Percentiles rank a stretch among this genome's conserved stretches.
These are phyloP conservation scores for Chouioia cunea DNA, from an alignment of 2,888 invertebrate genomes.

Conservation along the genomic window DNA sequence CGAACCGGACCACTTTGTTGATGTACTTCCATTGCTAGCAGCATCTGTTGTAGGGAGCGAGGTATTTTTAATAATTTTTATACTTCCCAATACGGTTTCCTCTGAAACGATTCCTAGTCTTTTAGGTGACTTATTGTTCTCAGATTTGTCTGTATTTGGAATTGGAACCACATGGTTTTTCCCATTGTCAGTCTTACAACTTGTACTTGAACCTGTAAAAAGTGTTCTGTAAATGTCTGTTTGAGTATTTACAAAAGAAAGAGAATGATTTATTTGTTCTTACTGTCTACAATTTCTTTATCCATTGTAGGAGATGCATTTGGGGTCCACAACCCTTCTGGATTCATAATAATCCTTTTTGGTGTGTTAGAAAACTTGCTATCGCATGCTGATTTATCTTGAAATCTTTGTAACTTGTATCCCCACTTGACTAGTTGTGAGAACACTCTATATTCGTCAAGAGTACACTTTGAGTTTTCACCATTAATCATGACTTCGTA, in stretches of 20 bases:
- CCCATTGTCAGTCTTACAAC: slow-evolving; percentile 18
- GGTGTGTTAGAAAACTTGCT: slow-evolving; percentile 50
- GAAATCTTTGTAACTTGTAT: slow-evolving; percentile 72
- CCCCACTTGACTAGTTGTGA: slow-evolving; percentile 73
- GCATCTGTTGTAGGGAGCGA: slow-evolving; percentile 9
- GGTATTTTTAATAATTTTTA: slow-evolving; percentile 55
- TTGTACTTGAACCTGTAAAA: slow-evolving; percentile 17
- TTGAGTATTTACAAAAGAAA: slow-evolving; percentile 8
- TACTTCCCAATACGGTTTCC: slow-evolving; percentile 58
- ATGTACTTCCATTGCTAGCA: not conserved
- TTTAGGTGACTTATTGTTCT: slow-evolving; percentile 39
- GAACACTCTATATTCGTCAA: slow-evolving; percentile 74
- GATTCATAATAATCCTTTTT: slow-evolving; percentile 62
- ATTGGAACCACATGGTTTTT: slow-evolving; percentile 31
- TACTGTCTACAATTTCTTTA: slow-evolving; percentile 37
- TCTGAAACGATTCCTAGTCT: slow-evolving; percentile 62
- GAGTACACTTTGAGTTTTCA: slow-evolving; percentile 61
- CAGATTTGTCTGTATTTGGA: slow-evolving; percentile 24
- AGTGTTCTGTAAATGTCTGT: not conserved
- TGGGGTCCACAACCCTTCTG: slow-evolving; percentile 60
- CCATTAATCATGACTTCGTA: slow-evolving; percentile 71
- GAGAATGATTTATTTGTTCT: slow-evolving; percentile 3
- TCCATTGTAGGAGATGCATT: slow-evolving; percentile 45
- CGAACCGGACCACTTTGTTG: slow-evolving; percentile 57
- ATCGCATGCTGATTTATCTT: slow-evolving; percentile 48